Evolutionary conservation across 2,888 invertebrate species (phyloP).

Genomic region (Halictus quadricinctus): DNA sequence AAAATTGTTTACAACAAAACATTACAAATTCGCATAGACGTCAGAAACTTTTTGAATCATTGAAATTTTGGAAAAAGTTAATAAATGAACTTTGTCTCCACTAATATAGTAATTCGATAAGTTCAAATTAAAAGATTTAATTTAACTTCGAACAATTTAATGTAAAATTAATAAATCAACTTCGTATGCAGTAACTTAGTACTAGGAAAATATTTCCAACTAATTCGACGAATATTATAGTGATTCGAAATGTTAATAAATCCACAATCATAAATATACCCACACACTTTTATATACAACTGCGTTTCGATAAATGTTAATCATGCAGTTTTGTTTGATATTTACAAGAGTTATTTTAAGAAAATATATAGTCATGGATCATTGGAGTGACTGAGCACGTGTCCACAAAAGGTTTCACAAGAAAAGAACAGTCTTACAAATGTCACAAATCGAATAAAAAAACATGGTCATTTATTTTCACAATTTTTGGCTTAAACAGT

Average conservation of each 20-base stretch:
- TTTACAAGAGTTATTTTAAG: background rate
- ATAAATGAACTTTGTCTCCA: background rate
- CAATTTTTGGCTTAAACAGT: conserved; percentile 27
- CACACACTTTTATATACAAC: background rate
- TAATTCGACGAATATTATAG: background rate
- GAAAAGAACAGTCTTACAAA: conserved; percentile 10
- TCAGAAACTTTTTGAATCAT: too few relatives aligned
- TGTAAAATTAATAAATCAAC: background rate
- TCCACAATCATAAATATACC: background rate
- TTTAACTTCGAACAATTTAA: background rate
- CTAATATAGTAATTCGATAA: background rate
- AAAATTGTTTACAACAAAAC: too few relatives aligned
- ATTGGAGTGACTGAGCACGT: background rate
- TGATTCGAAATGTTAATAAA: background rate
- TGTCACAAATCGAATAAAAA: conserved; percentile 29
- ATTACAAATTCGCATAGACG: too few relatives aligned
- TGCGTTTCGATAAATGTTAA: background rate
- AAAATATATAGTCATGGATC: background rate
- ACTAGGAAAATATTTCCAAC: background rate
- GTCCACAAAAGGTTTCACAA: background rate
- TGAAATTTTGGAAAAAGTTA: background rate
- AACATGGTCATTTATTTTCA: conserved; percentile 16
- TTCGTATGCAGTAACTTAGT: background rate
- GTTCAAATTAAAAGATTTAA: background rate
- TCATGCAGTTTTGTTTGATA: background rate